Base-by-base conservation (phyloP, 2,797 vertebrate genomes). In the Cyclura pinguis region DNA sequence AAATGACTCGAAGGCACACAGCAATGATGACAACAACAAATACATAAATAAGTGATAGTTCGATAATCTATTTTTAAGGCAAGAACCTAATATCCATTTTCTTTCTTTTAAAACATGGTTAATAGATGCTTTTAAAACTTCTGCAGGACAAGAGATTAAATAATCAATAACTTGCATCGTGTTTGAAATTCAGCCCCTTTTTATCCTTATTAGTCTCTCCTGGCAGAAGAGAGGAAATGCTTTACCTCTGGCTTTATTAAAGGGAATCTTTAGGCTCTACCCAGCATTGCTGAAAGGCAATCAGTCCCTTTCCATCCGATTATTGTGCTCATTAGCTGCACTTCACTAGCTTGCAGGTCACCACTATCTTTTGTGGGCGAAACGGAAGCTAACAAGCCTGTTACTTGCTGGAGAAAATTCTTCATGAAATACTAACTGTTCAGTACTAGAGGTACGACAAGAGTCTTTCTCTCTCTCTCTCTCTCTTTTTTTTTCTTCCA, bases 311-410 rank as follows among this genome's bases (percentile, higher is more conserved):
- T 93, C n/a, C 18, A 80, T 74, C 77, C 88, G 42, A 85, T 90
- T 93, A 76, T 89, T 94, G 80, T 87, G 94, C 24, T 94, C 86
- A 85, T 80, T 93, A 94, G 92, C 85, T 88, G 67, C 42, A 91
- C 89, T 89, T 93, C 76, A 80, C 18, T 94, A 14, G 81, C 74
- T 42, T 85, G 0, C 38, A 93, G 69, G 89, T 84, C 78, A 89
- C 59, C 16, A 90, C 29, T 90, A 57, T 62, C 82, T 42, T 91
- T 94, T 91, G 86, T 74, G 91, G 64, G 64, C 4, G 27, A 90
- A 94, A 94, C 87, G 69, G 92, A 95, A 94, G 89, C 20, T 69
- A 90, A 82, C 12, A 92, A 93, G 74, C 4, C 86, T 85, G 84
- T 92, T 47, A n/a, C 2, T 92, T 92, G 91, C 80, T 93, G 55